phyloP scores from a whole-genome alignment of 2,888 invertebrate genomes.

The Isotomurus palustris region DNA sequence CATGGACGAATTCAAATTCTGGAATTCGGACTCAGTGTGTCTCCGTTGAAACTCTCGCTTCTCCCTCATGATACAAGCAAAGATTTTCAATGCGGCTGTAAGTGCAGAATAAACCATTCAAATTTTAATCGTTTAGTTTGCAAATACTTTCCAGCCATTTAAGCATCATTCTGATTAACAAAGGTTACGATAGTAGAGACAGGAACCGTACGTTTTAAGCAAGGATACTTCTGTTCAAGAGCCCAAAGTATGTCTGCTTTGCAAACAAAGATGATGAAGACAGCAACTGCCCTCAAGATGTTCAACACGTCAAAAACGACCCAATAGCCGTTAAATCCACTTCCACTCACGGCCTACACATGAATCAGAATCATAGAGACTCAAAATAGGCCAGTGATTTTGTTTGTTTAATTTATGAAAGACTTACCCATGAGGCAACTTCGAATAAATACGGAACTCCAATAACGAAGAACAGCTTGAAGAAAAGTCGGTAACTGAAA shows the following conservation, averaged over 20 bases:
- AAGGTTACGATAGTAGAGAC: not conserved
- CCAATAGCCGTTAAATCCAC: conserved; percentile 24
- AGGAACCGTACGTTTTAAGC: conserved; percentile 29
- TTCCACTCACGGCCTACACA: conserved; percentile 16
- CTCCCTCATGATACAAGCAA: conserved; percentile 15
- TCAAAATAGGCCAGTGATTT: not conserved
- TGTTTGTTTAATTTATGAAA: too few species aligned
- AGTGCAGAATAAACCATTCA: not conserved
- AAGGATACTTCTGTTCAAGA: conserved; percentile 33
- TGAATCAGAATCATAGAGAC: not conserved
- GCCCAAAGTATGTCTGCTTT: conserved; percentile 33
- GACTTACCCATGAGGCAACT: conserved; percentile 3
- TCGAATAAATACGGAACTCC: conserved; percentile 30
- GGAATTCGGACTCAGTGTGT: not conserved
- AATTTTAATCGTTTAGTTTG: not conserved
- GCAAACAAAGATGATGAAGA: conserved; percentile 39
- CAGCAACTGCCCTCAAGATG: conserved; percentile 27
- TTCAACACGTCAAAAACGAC: conserved; percentile 28
- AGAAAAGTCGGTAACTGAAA: conserved; percentile 29
- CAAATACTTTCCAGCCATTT: too few species aligned
- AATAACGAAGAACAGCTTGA: conserved; percentile 39
- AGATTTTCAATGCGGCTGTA: conserved; percentile 25
- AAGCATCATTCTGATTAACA: too few species aligned
- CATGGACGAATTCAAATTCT: not conserved
- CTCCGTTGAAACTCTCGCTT: conserved; percentile 2